Conservation (phyloP, 1,140 invertebrate species). For the Lordiphosa stackelbergi region DNA sequence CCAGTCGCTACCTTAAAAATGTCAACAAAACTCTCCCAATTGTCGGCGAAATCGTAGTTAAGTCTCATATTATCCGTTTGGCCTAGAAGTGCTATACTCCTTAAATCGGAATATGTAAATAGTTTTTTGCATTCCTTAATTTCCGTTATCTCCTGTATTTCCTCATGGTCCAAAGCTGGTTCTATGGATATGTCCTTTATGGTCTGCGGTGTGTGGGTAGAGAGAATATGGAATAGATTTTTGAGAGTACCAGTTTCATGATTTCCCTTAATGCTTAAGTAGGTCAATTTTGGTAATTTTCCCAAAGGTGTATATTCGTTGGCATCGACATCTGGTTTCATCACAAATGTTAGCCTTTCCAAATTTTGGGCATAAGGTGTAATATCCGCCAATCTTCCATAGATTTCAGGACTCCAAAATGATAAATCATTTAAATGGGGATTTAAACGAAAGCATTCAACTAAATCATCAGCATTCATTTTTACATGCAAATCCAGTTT, state of each 20-base stretch:
- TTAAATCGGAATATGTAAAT: too few relatives aligned
- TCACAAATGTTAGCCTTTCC: neutral
- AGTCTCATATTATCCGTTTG: too few relatives aligned
- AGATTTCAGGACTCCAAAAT: slow-evolving; percentile 1
- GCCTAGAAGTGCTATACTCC: too few relatives aligned
- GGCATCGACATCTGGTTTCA: slow-evolving; percentile 8
- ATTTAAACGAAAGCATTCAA: slow-evolving; percentile 3
- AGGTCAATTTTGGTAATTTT: neutral
- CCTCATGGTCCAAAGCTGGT: too few relatives aligned
- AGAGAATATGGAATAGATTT: neutral
- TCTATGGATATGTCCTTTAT: too few relatives aligned
- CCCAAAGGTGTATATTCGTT: neutral
- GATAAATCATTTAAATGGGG: neutral
- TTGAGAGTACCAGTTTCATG: neutral
- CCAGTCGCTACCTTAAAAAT: too few relatives aligned
- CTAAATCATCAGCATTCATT: neutral
- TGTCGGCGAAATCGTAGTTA: too few relatives aligned
- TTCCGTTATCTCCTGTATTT: too few relatives aligned
- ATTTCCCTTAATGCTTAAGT: neutral
- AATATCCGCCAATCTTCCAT: slow-evolving; percentile 12
- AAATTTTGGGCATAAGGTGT: slow-evolving; percentile 4
- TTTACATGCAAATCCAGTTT: neutral
- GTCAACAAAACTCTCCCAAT: too few relatives aligned
- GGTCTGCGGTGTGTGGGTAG: too few relatives aligned
- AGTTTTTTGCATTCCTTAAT: too few relatives aligned